A percentile compares a stretch with the other conserved stretches of the same genome.
These are phyloP conservation scores for Rapana venosa DNA, from an alignment of 2,888 invertebrate genomes.

Conservation along the genomic window DNA sequence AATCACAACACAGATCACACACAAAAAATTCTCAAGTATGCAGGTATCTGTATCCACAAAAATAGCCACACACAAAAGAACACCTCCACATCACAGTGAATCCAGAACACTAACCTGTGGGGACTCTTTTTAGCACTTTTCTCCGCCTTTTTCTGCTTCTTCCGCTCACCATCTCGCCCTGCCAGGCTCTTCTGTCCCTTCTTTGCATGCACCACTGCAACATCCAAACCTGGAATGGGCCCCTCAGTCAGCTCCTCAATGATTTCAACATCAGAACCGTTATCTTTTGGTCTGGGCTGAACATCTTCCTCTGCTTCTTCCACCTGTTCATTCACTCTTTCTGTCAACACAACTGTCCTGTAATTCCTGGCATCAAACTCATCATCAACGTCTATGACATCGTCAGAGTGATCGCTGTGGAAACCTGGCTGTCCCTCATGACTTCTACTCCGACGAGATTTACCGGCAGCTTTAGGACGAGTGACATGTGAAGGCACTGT, in stretches of 20 bases:
- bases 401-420: conserved; percentile 3
- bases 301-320: neutral
- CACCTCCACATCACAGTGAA: neutral
- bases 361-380: conserved; percentile 43
- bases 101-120: conserved; percentile 28
- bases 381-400: conserved; percentile 50
- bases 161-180: neutral
- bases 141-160: conserved; percentile 28
- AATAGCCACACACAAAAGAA: too few relatives aligned
- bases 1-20: too few relatives aligned
- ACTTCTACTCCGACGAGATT: neutral
- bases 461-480: neutral
- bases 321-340: conserved; percentile 9
- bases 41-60: too few relatives aligned
- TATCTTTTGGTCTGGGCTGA: conserved; percentile 16
- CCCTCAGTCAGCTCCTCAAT: conserved; percentile 40
- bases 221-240: neutral
- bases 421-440: neutral
- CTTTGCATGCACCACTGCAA: neutral
- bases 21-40: too few relatives aligned
- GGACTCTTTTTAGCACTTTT: conserved; percentile 38
- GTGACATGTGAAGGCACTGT: neutral
- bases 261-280: conserved; percentile 47
- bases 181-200: neutral
- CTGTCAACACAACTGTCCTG: conserved; percentile 15